Evolutionary conservation across 2,113 vertebrate genomes (phyloP), one percentile per base, ranked within the genome.

Genomic region (Gymnocephalus cernua): DNA sequence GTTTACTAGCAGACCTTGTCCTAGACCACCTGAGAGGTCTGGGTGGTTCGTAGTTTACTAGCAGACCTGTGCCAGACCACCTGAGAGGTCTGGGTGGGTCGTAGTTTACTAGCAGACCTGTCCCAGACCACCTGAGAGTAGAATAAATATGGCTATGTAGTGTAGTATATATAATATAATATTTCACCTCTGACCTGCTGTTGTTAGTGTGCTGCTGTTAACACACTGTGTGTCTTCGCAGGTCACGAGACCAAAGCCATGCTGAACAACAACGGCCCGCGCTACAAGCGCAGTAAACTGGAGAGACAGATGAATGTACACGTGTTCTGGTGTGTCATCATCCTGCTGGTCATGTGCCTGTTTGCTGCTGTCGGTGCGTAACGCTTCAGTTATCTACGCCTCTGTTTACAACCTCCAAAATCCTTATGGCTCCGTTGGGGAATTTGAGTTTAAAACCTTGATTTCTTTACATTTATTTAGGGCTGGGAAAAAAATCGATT

Each of bases 191-290:
- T 65, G 58, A 72, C 4, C 0, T 12, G 11, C 73, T 68, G 48
- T 23, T 27, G 38, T 21, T 77, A 73, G 84, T 59, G 35, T 4
- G 29, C 25, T 4, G 29, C 25, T 0, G 15, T 32, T 21, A 61
- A 80, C 67, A 27, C 4, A 23, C 25, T 0, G 10, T 27, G 23
- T 64, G 45, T n/a, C 1, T 81, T 79, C 67, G 2, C 93, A 99
- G 98, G 98, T 74, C 98, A 99, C 6, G 98, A 99, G 86, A 99
- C 98, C 77, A 99, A 99, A 95, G 97, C 98, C 78, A 97, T 99
- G 93, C 94, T 99, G 79, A 99, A 99, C 92, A 99, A 99, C 94
- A 99, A 97, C 3, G 97, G 98, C 10, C 98, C 98, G 0, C 97
- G 98, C 48, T 99, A 98, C 93, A 99, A 99, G 84, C 97, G 97